Evolutionary conservation across 2,888 invertebrate species (phyloP).

Genomic region (Scrobipalpa costella): DNA sequence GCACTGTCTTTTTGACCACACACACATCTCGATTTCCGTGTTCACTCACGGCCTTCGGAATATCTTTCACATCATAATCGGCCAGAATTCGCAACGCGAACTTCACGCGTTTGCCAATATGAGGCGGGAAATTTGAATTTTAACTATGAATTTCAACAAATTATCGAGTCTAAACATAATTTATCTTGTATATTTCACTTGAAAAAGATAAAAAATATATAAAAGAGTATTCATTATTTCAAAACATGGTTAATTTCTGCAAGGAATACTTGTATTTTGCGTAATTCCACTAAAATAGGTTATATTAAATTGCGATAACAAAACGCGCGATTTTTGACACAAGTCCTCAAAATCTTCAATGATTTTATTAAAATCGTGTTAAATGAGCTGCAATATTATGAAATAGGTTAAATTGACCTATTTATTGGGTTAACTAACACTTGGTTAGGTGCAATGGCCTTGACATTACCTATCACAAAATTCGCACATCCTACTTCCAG

Average conservation of each 20-base stretch:
- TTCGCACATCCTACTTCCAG: conserved; percentile 59
- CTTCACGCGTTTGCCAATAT: conserved; percentile 73
- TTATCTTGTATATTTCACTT: not conserved
- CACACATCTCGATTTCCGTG: conserved; percentile 82
- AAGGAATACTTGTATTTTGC: not conserved
- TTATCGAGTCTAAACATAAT: not conserved
- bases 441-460: conserved; percentile 59
- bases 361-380: not conserved
- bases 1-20: conserved; percentile 85
- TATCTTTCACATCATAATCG: conserved; percentile 84
- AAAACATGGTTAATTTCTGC: not conserved
- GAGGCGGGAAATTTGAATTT: conserved; percentile 75
- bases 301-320: conserved; percentile 12
- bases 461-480: conserved; percentile 72
- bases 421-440: conserved; percentile 6
- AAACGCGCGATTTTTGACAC: conserved; percentile 15
- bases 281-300: conserved; percentile 6
- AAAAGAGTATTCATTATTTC: not conserved
- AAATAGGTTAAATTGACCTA: not conserved
- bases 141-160: conserved; percentile 39
- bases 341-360: no score
- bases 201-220: not conserved
- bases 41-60: conserved; percentile 85
- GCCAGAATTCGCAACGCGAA: conserved; percentile 82
- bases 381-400: not conserved